Evolutionary conservation across 2,888 invertebrate species (phyloP), one percentile per base, ranked within the genome.

Genomic region (Agrilus mali): DNA sequence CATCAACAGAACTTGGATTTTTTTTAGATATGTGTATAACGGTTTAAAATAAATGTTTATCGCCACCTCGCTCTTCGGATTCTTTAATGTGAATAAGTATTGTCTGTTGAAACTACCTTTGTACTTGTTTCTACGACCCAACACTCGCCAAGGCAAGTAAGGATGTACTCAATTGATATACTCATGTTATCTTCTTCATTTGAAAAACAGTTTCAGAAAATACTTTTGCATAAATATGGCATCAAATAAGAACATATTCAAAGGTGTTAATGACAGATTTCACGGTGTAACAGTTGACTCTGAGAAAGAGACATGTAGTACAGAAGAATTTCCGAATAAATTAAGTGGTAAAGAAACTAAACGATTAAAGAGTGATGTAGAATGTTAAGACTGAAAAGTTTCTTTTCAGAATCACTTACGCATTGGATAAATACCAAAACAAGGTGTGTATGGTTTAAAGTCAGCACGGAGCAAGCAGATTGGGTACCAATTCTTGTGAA

Each of bases 381-480:
- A 17, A 17, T 40, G 34, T 39, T 14, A 8, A 33, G 36, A 34
- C 33, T 12, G 33, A 38, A 27, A 27, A 27, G 8, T 36, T 50
- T 38, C 31, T 40, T 45, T 61, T 73, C 37, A 89, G 88, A 73
- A 53, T 87, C 88, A 0, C 59, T 88, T 31, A 65, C 69, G 33
- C 67, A 69, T 53, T 90, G 89, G 89, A 66, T 57, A 36, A 64
- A 70, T 35, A 72, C 74, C 41, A 74, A 75, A 10, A 77, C 73
- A 53, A 71, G 85, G 44, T 80, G 82, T 20, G 77, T 88, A 53
- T 92, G 90, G 90, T 88, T 90, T 60, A 78, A 78, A 60, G 79
- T 92, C 0, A 67, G 77, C 56, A 74, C 80, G 35, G 67, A 75
- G 47, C 77, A 87, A 57, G 71, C 82, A 4, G 72, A 73, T 13